Evolutionary conservation across 2,888 invertebrate genomes (phyloP).

Genomic region (Eupelmus urozonus): DNA sequence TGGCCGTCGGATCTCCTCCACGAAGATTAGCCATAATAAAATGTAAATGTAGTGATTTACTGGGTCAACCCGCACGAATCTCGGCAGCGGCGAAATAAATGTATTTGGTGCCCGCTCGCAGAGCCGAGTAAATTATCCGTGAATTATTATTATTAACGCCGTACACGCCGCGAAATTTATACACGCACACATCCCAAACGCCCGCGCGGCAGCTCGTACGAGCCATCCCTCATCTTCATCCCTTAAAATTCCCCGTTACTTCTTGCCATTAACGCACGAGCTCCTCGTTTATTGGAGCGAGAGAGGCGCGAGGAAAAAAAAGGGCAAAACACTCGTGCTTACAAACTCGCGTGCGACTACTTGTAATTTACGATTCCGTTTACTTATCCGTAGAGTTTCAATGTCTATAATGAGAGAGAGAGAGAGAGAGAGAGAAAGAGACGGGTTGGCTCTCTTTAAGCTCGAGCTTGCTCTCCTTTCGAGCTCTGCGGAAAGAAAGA

Average conservation of each 20-base stretch:
- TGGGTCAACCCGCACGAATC: conserved; percentile 28
- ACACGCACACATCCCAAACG: background rate
- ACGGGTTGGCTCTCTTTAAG: conserved; percentile 8
- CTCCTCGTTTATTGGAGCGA: too few species aligned
- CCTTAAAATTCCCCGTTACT: conserved; percentile 16
- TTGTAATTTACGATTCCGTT: conserved; percentile 18
- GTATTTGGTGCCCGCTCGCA: background rate
- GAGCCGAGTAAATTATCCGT: conserved; percentile 35
- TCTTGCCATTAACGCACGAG: background rate
- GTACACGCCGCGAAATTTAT: conserved; percentile 22
- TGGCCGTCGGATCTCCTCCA: background rate
- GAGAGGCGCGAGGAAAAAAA: too few species aligned
- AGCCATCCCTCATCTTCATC: conserved; percentile 16
- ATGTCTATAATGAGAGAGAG: background rate
- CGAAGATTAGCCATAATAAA: conserved; percentile 32
- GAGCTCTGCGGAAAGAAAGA: background rate
- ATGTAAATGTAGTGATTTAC: conserved; percentile 26
- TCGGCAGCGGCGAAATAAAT: conserved; percentile 22
- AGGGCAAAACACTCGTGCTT: background rate
- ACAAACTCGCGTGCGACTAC: background rate
- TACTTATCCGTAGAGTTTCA: conserved; percentile 35
- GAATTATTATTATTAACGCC: conserved; percentile 33
- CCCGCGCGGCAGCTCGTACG: background rate
- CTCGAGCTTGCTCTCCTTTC: background rate
- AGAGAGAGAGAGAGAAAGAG: too few species aligned